These are phyloP conservation scores for Aviceda subcristata DNA, from an alignment of 2,113 vertebrate species.

Conservation along the genomic window DNA sequence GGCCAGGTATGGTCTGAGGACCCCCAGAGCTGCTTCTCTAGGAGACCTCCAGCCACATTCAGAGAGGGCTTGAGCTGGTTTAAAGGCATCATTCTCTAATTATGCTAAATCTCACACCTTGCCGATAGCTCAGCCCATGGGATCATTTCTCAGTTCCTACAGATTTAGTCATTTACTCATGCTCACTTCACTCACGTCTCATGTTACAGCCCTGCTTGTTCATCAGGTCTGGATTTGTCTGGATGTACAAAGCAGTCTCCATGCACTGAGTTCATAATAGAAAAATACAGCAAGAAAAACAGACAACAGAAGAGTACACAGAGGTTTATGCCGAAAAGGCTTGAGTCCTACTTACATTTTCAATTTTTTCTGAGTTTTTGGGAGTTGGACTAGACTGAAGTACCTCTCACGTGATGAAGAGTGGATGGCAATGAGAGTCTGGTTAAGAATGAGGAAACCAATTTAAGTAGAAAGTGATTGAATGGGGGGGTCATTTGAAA, in stretches of 20 bases:
- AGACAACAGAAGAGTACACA: neutral
- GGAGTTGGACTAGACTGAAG: neutral
- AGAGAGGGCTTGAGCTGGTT: neutral
- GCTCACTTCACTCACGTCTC: neutral
- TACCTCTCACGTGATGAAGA: neutral
- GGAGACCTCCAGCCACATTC: neutral
- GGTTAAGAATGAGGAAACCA: neutral
- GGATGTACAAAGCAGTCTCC: neutral
- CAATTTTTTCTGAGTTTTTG: neutral
- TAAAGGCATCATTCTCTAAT: neutral
- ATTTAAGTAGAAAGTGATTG: neutral
- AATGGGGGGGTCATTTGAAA: neutral
- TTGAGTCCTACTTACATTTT: neutral
- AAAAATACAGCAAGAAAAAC: neutral
- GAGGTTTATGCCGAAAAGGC: neutral
- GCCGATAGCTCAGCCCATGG: neutral
- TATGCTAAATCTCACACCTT: neutral
- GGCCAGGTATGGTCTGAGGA: rapidly evolving
- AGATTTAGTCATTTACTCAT: neutral
- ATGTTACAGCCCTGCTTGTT: neutral
- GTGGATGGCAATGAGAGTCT: neutral
- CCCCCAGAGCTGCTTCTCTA: neutral
- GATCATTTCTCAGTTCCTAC: neutral
- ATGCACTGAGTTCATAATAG: neutral
- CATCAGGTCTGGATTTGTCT: neutral